Base-by-base conservation (phyloP, 2,888 invertebrate species). In the Agonopterix subpropinquella region DNA sequence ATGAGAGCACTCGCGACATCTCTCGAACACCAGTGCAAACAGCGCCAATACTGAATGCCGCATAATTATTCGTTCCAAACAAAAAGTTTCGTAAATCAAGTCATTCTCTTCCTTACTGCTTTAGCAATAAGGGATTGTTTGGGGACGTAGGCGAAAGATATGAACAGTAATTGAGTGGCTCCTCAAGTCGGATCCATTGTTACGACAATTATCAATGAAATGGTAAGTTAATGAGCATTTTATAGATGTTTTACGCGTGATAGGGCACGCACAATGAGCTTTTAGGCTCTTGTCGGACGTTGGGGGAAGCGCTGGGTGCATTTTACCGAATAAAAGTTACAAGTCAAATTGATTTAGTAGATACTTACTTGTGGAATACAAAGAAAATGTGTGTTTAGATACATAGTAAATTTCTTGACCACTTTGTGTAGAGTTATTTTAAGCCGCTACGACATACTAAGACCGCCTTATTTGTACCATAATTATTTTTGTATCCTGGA, bases 151-250 rank as follows among this genome's bases (percentile, higher is more conserved):
- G 10, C n/a, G 39, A 10, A 11, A 4, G 39, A 39, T 9, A 39
- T 39, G 28, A 28, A 28, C 28, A n/a, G 42, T 49, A 49, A 49
- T 46, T 65, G 62, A 67, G 67, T 73, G 63, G 65, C 59, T 58
- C 43, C 36, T 55, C 59, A 67, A 59, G 59, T 61, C 65, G 64
- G 73, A 69, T 68, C 77, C 67, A 83, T 85, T 83, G 83, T 84
- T 77, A 75, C 64, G 73, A 73, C 75, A 82, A 84, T 86, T 84
- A 83, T 76, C 67, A 72, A 28, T 28, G 28, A 82, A 84, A 80
- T 75, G 81, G 65, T 71, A 64, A 80, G 78, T 81, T 80, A 79
- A 82, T 73, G 69, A 75, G 61, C 69, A 72, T 74, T 79, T 77
- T 76, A 80, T 76, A 67, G 71, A 77, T 70, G 74, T 74, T 77